Evolutionary conservation across 1,140 invertebrate genomes (phyloP), one percentile per base, ranked within the genome.

Genomic region (Bradysia coprophila): DNA sequence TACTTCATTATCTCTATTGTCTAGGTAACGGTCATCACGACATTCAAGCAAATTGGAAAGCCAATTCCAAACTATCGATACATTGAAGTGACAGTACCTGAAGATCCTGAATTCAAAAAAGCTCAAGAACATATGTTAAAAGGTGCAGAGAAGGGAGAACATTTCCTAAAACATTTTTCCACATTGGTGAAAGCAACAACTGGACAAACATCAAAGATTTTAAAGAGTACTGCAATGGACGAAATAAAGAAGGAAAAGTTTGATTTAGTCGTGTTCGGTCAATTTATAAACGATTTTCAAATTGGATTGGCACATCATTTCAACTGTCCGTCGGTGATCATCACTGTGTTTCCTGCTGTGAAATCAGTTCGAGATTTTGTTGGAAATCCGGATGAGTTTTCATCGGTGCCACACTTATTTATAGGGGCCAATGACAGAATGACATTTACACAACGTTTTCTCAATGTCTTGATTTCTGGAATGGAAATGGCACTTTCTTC

Each of bases 381-480:
- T 20, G 51, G 45, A 20, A 46, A 46, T 40, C 48, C 43, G 24
- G 19, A n/a, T 21, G 45, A 44, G 5, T 40, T 46, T 18, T 45
- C 51, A 5, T 47, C 45, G 32, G 41, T 49, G 18, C 46, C 50
- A 3, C 16, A 38, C 33, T 11, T 21, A 31, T 68, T 67, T 5
- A 43, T 59, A 1, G 36, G 50, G 0, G 57, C 52, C 20, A 49
- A 51, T 1, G 49, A 52, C 10, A 52, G 55, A 10, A 72, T 77
- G 71, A 58, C 44, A 3, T 72, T 77, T 18, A 20, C 49, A 8
- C 52, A 73, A 41, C 55, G 75, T 41, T 4, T 71, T 0, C 48
- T 53, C 15, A 76, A 75, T 45, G 10, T 22, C 13, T 40, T 41
- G 4, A 11, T 40, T 40, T 44, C 22, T 46, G 24, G 20, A 21